Evolutionary conservation across 2,797 vertebrate genomes (phyloP), one percentile per base, ranked within the genome.

Genomic region (Falco naumanni): DNA sequence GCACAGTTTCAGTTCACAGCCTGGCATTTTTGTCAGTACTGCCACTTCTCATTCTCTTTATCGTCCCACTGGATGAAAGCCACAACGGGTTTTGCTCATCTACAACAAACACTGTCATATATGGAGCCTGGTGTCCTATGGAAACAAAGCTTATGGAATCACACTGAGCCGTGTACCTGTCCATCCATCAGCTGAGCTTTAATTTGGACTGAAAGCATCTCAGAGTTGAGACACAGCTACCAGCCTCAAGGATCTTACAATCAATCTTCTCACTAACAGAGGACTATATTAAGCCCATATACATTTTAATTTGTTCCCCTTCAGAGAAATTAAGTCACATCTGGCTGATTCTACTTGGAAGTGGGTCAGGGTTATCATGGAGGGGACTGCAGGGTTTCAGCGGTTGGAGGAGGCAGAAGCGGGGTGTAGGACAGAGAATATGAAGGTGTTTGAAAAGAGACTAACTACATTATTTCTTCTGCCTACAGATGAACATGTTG

Each of bases 21-120:
- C 87, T 25, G 12, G 75, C 43, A 60, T 87, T 84, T 63, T 63
- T 94, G 78, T 74, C 70, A 85, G 60, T 76, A 82, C n/a, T 78
- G 77, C 25, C 88, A 87, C 82, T 95, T 72, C 91, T 95, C 41
- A 70, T 66, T 84, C 81, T 60, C 51, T 17, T 68, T 87, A 39
- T n/a, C 41, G 8, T 33, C 13, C 66, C 37, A 47, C 59, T 66
- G 45, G 18, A 64, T 71, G 61, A 91, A 92, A 96, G 65, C 56
- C 47, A 65, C 54, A 79, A 50, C 3, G 7, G 11, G 28, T 45
- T 93, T 76, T 84, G 59, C 20, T 93, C 56, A 82, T 54, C 60
- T 53, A 25, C 51, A 88, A 51, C 56, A 60, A 77, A 59, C 37
- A 37, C 20, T 47, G 54, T 61, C 26, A 21, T 33, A 68, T 28